Base-by-base conservation (phyloP, 2,113 vertebrate genomes). In the Myrmecobius fasciatus region DNA sequence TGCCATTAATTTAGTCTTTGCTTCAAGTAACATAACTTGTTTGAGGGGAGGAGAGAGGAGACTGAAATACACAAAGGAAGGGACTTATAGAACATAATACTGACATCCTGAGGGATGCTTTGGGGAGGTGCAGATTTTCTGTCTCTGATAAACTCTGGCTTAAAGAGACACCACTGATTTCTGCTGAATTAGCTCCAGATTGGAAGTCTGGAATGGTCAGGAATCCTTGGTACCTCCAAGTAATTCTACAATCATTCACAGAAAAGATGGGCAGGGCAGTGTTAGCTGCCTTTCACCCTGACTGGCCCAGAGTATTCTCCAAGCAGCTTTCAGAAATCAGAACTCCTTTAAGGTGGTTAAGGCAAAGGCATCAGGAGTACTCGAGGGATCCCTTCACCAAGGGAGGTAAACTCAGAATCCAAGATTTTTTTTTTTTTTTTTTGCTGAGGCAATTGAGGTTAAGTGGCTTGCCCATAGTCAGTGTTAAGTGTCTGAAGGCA, bases 1-100 rank as follows among this genome's bases (percentile, higher is more conserved):
- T 52, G 93, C 14, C 9, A 96, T 47, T 51, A 51, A 51, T 52
- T 89, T 93, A 48, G 10, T 9, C 90, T 94, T 67, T 91, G 53
- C 83, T 95, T 95, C 89, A 92, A 2, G 46, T 56, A 46, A 52
- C 83, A 9, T 1, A 22, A 31, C 0, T 54, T 1, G 0, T 36
- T 24, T 75, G 51, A 28, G 8, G 12, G n/a, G n/a, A 0, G 54
- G 54, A 56, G 54, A 28, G 67, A 43, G n/a, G 67, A 83, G 36
- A n/a, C 36, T 75, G 36, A 17, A 36, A 75, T n/a, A 75, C 31
- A n/a, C 14, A 1, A n/a, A 75, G 17, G 17, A 43, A 24, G 67
- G 20, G n/a, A 24, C 67, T 83, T 43, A 8, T 22, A 83, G 67
- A 83, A 83, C n/a, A 6, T 83, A n/a, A 75, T n/a, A 14, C 28